Evolutionary conservation across 1,140 invertebrate species (phyloP), one percentile per base, ranked within the genome.

Genomic region (Belonocnema kinseyi): DNA sequence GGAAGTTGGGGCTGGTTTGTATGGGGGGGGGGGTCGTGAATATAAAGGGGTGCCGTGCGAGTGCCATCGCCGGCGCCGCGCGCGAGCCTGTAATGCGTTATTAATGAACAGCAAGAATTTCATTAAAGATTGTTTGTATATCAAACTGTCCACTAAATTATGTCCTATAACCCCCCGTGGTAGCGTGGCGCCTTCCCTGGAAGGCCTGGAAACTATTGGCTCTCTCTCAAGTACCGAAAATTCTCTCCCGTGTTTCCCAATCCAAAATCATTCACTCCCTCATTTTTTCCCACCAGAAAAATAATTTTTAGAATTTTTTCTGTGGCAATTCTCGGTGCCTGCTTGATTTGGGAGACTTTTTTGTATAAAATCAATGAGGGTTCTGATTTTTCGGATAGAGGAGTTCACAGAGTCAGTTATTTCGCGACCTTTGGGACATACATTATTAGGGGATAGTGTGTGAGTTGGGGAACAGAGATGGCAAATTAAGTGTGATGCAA

Each of bases 21-120:
- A n/a, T n/a, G 77, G 79, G 50, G n/a, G 40, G 50, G 71, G 56
- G 72, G 70, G 72, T 26, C 52, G 17, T 78, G 81, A 80, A 83
- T 84, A 86, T 86, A 86, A 85, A 85, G 84, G 82, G 84, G 83
- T 82, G 83, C 50, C 26, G 51, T 74, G 73, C 50, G 66, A 71
- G 66, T 46, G 51, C 74, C 77, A 40, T 72, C 77, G 76, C 82
- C 76, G 84, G 81, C 81, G 80, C 78, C 77, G 77, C 82, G 81
- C 87, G 81, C 85, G 87, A 81, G 86, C 90, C 90, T 92, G 90
- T 93, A 93, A 93, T 93, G 92, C 91, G 92, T 92, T 93, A 93
- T 93, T 93, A 93, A 93, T 93, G 93, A 93, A 93, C 92, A 93
- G 90, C 93, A 93, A 93, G 93, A 93, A 93, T 93, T 93, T 93